These are phyloP conservation scores for Diploscapter pachys DNA, from an alignment of 1,140 invertebrate species.

Conservation along the genomic window DNA sequence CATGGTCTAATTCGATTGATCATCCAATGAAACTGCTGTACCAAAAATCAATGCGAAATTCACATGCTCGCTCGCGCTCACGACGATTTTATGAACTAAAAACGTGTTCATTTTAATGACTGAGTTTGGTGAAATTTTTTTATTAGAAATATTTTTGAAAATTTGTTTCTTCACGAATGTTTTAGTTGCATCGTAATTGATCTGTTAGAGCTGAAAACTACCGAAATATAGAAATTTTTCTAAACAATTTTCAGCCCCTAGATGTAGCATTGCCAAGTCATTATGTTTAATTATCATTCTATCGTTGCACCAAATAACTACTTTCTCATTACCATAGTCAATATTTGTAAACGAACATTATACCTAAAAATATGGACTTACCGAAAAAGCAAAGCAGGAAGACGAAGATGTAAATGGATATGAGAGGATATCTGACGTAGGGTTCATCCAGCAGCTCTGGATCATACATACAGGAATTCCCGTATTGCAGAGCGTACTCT, in stretches of 20 bases:
- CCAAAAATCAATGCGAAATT: too few species aligned
- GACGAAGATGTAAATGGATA: conserved; percentile 38
- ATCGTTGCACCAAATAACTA: neutral
- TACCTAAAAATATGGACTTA: conserved; percentile 21
- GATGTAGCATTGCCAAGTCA: conserved; percentile 15
- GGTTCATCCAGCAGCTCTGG: conserved; percentile 29
- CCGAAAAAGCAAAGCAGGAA: conserved; percentile 36
- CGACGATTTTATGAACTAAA: too few species aligned
- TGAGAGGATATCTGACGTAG: conserved; percentile 30
- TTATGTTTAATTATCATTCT: neutral
- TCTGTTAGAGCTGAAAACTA: too few species aligned
- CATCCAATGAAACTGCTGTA: too few species aligned
- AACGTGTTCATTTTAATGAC: too few species aligned
- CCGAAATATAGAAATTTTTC: neutral
- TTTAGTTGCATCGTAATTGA: too few species aligned
- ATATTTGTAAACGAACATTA: conserved; percentile 21
- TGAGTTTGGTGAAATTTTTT: too few species aligned
- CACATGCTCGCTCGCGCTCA: too few species aligned
- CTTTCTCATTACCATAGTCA: neutral
- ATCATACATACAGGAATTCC: too few species aligned
- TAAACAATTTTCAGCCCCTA: neutral
- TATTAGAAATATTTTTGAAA: too few species aligned
- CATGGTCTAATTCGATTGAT: neutral
- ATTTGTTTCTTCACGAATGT: too few species aligned
- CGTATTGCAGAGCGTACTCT: too few species aligned